Base-by-base conservation (phyloP, 2,797 vertebrate species). In the Chelonia mydas region DNA sequence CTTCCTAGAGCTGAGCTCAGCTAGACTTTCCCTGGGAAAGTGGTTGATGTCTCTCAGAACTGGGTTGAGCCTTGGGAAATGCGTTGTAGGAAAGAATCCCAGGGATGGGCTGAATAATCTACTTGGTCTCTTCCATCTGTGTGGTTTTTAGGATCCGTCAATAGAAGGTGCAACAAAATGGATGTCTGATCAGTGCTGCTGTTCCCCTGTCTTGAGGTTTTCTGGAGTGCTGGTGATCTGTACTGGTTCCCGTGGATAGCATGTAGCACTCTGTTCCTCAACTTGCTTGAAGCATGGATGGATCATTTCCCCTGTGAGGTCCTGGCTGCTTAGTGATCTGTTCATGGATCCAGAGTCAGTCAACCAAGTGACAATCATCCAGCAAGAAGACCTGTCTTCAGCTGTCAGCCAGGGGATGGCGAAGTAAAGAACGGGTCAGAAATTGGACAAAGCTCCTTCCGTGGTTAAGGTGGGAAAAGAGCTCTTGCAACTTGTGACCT, bases 401-500 rank as follows among this genome's bases (percentile, higher is more conserved):
- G 45, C 23, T 76, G 72, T 80, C 25, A 10, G 17, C 11, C 61
- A 11, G 27, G 54, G 3, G 5, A 37, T 57, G 57, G 50, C 8
- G 23, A 37, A 59, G 11, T 37, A 80, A 54, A 37, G 41, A 76
- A 41, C 47, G 45, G 33, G 47, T 27, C 47, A 87, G 57, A 72
- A 33, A n/a, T 28, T 61, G 77, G 72, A 76, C 51, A 31, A 61
- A 25, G 25, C 41, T 61, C 47, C 11, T 25, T 41, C 45, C 27
- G n/a, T 53, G 59, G 49, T 31, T 33, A 7, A 49, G 31, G 41
- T 0, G 0, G 10, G 45, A 76, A 86, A 37, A 11, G 13, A 0
- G 0, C 88, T 59, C 28, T 51, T 47, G 25, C 23, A 19, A 31
- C 28, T 82, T 82, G 54, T 59, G 45, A 76, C 79, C 37, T 3